A percentile compares a stretch with the other conserved stretches of the same genome.
Evolutionary conservation across 2,797 vertebrate species (phyloP).

Genomic region (Spinibarbus caldwelli): DNA sequence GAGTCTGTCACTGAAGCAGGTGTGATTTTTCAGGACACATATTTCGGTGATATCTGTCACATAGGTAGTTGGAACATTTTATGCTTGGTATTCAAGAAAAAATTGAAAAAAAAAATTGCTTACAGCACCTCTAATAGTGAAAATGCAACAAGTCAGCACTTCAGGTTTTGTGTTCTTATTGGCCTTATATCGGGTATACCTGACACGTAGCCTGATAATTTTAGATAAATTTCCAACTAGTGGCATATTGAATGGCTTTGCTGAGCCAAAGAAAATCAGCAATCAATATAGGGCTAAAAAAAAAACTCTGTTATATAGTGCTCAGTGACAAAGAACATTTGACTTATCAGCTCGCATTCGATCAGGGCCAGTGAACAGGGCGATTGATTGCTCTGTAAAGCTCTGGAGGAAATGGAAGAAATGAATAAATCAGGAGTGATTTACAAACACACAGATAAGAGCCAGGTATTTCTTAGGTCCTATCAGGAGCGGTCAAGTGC

Average conservation of each 20-base stretch:
- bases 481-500: conserved; percentile 52
- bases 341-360: conserved; percentile 66
- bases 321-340: conserved; percentile 65
- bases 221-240: conserved; percentile 62
- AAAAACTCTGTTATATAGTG: conserved; percentile 65
- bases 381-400: conserved; percentile 64
- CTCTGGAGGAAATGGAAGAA: conserved; percentile 54
- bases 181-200: not conserved
- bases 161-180: conserved; percentile 45
- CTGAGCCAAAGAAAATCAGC: conserved; percentile 67
- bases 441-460: conserved; percentile 61
- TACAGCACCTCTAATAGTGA: conserved; percentile 45
- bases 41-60: not conserved
- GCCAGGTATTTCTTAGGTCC: conserved; percentile 60
- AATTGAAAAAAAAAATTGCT: not conserved
- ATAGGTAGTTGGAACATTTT: not conserved
- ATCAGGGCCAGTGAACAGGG: conserved; percentile 64
- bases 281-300: conserved; percentile 68
- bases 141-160: conserved; percentile 61
- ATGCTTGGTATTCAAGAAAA: not conserved
- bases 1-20: too few species aligned
- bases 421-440: conserved; percentile 65
- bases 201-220: conserved; percentile 54
- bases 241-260: conserved; percentile 66
- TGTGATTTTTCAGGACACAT: not conserved